phyloP scores from a whole-genome alignment of 2,888 invertebrate genomes.

The Hydraecia micacea region DNA sequence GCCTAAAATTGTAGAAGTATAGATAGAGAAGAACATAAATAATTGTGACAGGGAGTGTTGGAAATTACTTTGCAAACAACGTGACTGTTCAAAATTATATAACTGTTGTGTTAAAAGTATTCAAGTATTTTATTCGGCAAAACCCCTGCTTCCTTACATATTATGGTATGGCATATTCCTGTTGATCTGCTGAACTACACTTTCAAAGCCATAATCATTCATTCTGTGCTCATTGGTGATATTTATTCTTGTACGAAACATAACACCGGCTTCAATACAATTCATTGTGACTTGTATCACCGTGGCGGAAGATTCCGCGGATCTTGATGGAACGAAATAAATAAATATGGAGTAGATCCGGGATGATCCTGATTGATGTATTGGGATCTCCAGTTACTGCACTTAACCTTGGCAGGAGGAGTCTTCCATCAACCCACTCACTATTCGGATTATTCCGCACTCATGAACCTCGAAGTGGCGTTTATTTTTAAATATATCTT shows the following conservation, averaged over 20 bases:
- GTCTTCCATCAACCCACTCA: conserved; percentile 50
- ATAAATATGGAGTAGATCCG: conserved; percentile 73
- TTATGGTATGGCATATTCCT: neutral
- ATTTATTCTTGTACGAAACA: conserved; percentile 15
- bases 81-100: neutral
- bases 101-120: neutral
- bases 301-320: conserved; percentile 23
- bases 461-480: conserved; percentile 19
- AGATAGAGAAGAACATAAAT: neutral
- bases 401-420: conserved; percentile 52
- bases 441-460: conserved; percentile 39
- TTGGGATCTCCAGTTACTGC: conserved; percentile 59
- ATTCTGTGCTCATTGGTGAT: neutral
- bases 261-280: conserved; percentile 24
- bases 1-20: neutral
- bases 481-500: conserved; percentile 36
- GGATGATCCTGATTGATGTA: conserved; percentile 79
- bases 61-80: neutral
- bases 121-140: neutral
- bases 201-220: neutral
- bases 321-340: conserved; percentile 68
- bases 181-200: neutral
- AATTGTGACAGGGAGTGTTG: neutral
- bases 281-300: conserved; percentile 34
- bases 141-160: neutral